Conservation (phyloP, 2,888 invertebrate genomes). For the Trichopoda pennipes region DNA sequence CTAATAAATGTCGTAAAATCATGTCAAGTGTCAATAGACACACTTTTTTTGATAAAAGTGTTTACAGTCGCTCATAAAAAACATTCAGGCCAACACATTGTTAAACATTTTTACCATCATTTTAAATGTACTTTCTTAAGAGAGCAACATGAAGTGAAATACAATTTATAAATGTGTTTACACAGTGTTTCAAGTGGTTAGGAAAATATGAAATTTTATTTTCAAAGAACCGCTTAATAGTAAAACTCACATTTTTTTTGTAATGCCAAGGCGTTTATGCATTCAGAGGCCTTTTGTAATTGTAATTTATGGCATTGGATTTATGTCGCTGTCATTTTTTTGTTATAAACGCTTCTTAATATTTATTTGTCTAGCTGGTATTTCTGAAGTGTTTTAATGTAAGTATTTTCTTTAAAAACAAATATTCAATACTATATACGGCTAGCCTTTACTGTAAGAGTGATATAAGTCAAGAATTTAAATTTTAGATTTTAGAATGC, state of each 20-base stretch:
- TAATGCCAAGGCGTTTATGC: neutral
- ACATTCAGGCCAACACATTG: conserved; percentile 33
- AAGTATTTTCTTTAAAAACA: too few species aligned
- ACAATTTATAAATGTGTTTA: conserved; percentile 11
- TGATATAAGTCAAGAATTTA: too few species aligned
- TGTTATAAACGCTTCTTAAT: neutral
- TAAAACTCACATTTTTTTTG: neutral
- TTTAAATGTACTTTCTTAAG: conserved; percentile 12
- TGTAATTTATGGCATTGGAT: conserved; percentile 6
- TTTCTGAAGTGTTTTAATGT: neutral
- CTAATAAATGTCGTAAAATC: conserved; percentile 66
- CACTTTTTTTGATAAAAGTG: conserved; percentile 36
- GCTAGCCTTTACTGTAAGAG: too few species aligned
- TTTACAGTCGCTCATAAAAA: conserved; percentile 65
- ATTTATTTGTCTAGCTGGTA: conserved; percentile 4
- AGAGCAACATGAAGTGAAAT: neutral
- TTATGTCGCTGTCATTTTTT: neutral
- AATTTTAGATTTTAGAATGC: too few species aligned
- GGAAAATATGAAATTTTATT: conserved; percentile 17
- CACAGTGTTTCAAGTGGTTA: conserved; percentile 1
- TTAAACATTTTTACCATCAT: conserved; percentile 21
- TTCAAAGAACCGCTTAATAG: neutral
- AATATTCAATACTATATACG: too few species aligned
- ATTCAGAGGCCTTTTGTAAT: neutral
- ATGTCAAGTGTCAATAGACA: conserved; percentile 68